These are phyloP conservation scores for Catostomus latipinnis DNA, from an alignment of 2,797 vertebrate species.

Conservation along the genomic window DNA sequence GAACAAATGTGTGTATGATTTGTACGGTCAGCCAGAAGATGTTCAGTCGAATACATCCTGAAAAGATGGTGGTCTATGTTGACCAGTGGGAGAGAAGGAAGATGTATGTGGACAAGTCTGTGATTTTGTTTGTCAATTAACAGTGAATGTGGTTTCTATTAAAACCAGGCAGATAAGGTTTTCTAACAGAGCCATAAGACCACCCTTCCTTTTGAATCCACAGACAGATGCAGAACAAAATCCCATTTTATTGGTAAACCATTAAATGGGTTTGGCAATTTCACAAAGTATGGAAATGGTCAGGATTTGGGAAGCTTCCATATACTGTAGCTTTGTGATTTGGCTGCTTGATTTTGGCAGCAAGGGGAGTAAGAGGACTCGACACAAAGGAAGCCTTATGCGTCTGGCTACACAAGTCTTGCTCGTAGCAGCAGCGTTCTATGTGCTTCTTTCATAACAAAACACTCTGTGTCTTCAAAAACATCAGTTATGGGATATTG, in stretches of 20 bases:
- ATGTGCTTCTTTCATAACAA: slow-evolving; percentile 56
- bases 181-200: neutral
- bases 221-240: slow-evolving; percentile 11
- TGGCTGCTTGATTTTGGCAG: slow-evolving; percentile 33
- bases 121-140: slow-evolving; percentile 29
- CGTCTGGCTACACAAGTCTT: slow-evolving; percentile 29
- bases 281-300: slow-evolving; percentile 30
- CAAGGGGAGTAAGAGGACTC: slow-evolving; percentile 26
- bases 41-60: slow-evolving; percentile 54
- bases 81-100: slow-evolving; percentile 25
- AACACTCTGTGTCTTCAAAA: slow-evolving; percentile 33
- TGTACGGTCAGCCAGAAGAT: slow-evolving; percentile 25
- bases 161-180: neutral
- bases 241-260: slow-evolving; percentile 12
- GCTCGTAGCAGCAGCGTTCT: slow-evolving; percentile 33
- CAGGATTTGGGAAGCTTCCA: slow-evolving; percentile 6
- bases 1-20: slow-evolving; percentile 31
- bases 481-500: slow-evolving; percentile 28
- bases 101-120: slow-evolving; percentile 14
- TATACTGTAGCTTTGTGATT: slow-evolving; percentile 8
- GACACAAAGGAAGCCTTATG: slow-evolving; percentile 30
- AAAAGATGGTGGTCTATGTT: slow-evolving; percentile 52
- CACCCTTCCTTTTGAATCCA: slow-evolving; percentile 13
- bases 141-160: slow-evolving; percentile 16
- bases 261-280: slow-evolving; percentile 44